Conservation (phyloP, 2,797 vertebrate species). For the Smutsia temminckii region DNA sequence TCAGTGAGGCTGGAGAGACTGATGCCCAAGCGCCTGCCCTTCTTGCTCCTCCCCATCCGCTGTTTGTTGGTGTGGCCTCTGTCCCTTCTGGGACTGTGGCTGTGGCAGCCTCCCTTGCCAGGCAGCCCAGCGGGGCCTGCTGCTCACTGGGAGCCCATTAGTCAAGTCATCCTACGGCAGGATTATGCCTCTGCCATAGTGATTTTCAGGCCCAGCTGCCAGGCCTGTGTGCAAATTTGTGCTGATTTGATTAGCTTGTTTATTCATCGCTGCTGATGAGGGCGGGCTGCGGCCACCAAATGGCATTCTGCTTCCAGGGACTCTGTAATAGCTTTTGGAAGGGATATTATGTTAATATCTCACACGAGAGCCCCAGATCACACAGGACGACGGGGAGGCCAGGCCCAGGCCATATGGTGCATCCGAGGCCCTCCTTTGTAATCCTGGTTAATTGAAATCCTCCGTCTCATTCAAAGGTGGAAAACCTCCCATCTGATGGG, state of each 20-base stretch:
- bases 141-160: constrained; percentile 83
- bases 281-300: constrained; percentile 80
- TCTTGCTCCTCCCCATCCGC: neutral
- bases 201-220: constrained; percentile 86
- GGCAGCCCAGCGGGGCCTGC: constrained; percentile 79
- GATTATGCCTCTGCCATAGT: constrained; percentile 76
- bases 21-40: neutral
- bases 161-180: constrained; percentile 76
- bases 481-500: neutral
- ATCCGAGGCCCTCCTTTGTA: constrained; percentile 44
- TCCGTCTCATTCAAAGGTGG: neutral
- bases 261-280: constrained; percentile 83
- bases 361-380: constrained; percentile 78
- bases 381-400: neutral
- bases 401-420: constrained; percentile 80
- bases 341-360: constrained; percentile 77
- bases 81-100: constrained; percentile 57
- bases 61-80: constrained; percentile 43
- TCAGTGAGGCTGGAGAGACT: neutral
- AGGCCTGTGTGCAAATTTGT: constrained; percentile 85
- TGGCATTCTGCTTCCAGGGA: constrained; percentile 81
- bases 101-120: constrained; percentile 69
- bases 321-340: constrained; percentile 79
- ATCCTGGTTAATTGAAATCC: constrained; percentile 54
- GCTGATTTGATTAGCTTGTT: constrained; percentile 88